A percentile compares a stretch with the other conserved stretches of the same genome.
Evolutionary conservation across 1,140 invertebrate genomes (phyloP).

Genomic region (Bombus superbus): DNA sequence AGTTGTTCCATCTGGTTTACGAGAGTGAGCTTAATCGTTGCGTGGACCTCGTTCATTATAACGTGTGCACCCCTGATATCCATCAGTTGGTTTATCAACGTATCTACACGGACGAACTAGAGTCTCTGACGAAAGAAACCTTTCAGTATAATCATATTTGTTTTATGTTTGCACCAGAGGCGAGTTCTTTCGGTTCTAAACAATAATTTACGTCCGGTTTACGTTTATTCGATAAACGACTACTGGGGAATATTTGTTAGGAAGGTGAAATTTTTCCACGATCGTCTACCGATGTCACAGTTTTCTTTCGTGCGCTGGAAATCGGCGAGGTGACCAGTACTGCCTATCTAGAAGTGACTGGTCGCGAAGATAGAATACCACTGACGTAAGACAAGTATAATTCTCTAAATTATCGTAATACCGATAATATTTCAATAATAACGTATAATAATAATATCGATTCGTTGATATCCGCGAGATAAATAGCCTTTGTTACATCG

Average conservation of each 20-base stretch:
- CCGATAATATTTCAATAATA: no score
- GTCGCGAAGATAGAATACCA: slow-evolving; percentile 72
- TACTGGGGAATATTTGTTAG: slow-evolving; percentile 50
- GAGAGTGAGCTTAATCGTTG: slow-evolving; percentile 51
- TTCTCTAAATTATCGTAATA: not conserved
- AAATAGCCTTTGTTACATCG: no score
- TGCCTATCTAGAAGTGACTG: slow-evolving; percentile 77
- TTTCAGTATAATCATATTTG: slow-evolving; percentile 67
- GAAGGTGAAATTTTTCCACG: slow-evolving; percentile 75
- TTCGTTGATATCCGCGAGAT: no score
- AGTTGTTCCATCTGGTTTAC: slow-evolving; percentile 56
- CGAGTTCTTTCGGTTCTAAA: slow-evolving; percentile 23
- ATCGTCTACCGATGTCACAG: slow-evolving; percentile 62
- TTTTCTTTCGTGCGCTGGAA: slow-evolving; percentile 73
- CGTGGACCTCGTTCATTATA: slow-evolving; percentile 64
- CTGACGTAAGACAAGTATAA: slow-evolving; percentile 61
- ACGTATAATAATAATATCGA: not conserved
- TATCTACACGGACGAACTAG: slow-evolving; percentile 72
- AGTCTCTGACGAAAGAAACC: slow-evolving; percentile 62
- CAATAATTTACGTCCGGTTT: not conserved
- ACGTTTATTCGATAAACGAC: not conserved
- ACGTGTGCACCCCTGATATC: slow-evolving; percentile 64
- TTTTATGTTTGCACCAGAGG: slow-evolving; percentile 69
- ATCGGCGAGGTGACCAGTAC: slow-evolving; percentile 63
- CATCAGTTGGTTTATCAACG: slow-evolving; percentile 70